Percentiles rank a stretch among this genome's conserved stretches.
These are phyloP conservation scores for Dasypolia templi DNA, from an alignment of 2,888 invertebrate species.

Conservation along the genomic window DNA sequence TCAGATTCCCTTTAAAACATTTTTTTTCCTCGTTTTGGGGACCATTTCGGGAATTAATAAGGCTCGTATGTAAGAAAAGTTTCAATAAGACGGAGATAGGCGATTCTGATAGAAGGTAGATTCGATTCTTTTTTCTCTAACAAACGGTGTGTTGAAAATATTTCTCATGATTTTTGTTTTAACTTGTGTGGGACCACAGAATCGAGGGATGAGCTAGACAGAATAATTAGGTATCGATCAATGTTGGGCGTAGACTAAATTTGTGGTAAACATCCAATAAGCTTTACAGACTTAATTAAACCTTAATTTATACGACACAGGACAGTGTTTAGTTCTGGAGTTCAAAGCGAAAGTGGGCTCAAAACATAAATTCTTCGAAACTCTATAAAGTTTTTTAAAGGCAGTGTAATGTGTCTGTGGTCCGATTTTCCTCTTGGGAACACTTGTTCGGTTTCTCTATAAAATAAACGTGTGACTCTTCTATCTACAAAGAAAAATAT, in stretches of 20 bases:
- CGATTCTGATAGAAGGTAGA: slow-evolving; percentile 16
- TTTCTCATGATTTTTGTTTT: neutral
- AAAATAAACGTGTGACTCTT: too few relatives aligned
- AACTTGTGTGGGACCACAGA: neutral
- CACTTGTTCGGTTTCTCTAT: neutral
- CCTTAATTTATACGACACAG: slow-evolving; percentile 2
- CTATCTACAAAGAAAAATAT: neutral
- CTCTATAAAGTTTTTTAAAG: neutral
- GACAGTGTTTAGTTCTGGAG: neutral
- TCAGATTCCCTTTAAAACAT: slow-evolving; percentile 61
- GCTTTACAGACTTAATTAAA: slow-evolving; percentile 4
- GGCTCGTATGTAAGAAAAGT: slow-evolving; percentile 52
- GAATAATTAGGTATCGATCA: slow-evolving; percentile 37
- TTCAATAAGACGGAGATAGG: slow-evolving; percentile 48
- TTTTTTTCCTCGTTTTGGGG: slow-evolving; percentile 63
- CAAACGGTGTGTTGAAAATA: slow-evolving; percentile 5
- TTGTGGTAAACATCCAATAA: neutral
- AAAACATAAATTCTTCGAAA: neutral
- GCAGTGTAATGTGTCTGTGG: neutral
- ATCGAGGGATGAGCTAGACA: neutral
- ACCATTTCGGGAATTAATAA: slow-evolving; percentile 64
- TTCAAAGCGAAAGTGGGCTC: neutral
- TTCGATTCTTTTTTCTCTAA: slow-evolving; percentile 3
- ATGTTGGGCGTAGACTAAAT: slow-evolving; percentile 30
- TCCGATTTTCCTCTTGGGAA: neutral